These are phyloP conservation scores for Lumbricus terrestris DNA, from an alignment of 2,888 invertebrate genomes.

Conservation along the genomic window DNA sequence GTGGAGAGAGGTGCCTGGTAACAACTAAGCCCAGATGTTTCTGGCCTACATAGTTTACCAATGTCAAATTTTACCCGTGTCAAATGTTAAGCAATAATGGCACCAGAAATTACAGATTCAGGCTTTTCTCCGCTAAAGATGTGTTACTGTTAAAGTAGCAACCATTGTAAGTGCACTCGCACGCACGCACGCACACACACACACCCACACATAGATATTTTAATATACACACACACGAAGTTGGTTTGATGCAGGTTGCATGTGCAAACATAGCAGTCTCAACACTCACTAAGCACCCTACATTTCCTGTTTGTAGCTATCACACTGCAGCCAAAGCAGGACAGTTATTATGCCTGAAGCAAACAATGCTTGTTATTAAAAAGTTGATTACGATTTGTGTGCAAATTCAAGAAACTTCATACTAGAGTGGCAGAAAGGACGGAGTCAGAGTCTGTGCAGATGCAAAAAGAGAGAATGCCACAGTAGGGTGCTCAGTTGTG, in stretches of 20 bases:
- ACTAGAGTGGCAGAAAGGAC: neutral
- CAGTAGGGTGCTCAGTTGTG: neutral
- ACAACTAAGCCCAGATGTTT: too few species aligned
- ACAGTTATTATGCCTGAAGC: neutral
- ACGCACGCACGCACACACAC: neutral
- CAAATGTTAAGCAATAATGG: neutral
- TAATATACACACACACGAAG: neutral
- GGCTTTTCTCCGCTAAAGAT: neutral
- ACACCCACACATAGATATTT: neutral
- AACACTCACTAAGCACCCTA: neutral
- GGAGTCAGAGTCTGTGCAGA: neutral
- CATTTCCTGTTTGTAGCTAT: neutral
- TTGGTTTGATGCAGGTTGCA: neutral
- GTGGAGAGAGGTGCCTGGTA: too few species aligned
- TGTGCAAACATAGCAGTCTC: neutral
- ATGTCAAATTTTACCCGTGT: neutral
- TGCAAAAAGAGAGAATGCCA: neutral
- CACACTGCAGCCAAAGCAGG: neutral
- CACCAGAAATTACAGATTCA: neutral
- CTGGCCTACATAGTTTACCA: too few species aligned
- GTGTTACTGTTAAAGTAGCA: neutral
- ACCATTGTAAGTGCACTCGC: too few species aligned
- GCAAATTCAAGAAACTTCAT: neutral
- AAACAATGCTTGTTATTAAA: neutral
- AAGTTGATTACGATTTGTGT: neutral